Percentiles rank a stretch among this genome's conserved stretches.
These are phyloP conservation scores for Nephrotoma guestfalica DNA, from an alignment of 2,888 invertebrate genomes.

Conservation along the genomic window DNA sequence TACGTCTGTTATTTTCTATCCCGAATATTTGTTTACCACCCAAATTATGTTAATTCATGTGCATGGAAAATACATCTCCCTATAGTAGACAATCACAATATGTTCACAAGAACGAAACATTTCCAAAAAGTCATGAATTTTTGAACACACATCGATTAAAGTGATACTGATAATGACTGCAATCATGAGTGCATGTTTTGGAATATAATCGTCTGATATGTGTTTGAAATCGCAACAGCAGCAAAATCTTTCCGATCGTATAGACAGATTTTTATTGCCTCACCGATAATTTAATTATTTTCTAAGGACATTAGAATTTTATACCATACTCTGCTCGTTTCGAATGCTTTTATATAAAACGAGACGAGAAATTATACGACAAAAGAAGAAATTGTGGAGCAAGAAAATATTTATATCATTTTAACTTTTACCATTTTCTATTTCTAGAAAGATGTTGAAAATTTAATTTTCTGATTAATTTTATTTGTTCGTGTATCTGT, in stretches of 20 bases:
- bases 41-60: no score
- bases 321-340: background rate
- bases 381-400: background rate
- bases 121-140: background rate
- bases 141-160: background rate
- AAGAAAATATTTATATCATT: background rate
- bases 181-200: background rate
- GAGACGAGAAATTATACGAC: background rate
- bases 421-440: background rate
- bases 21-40: no score
- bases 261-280: background rate
- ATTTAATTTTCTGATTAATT: background rate
- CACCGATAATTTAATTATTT: background rate
- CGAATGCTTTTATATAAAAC: background rate
- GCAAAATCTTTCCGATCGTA: background rate
- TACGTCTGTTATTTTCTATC: no score
- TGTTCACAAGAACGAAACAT: no score
- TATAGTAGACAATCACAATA: no score
- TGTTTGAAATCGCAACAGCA: background rate
- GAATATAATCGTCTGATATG: background rate
- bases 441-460: background rate
- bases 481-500: background rate
- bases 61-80: no score
- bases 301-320: background rate
- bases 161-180: background rate